These are phyloP conservation scores for Beaufortia kweichowensis DNA, from an alignment of 2,113 vertebrate genomes.

Conservation along the genomic window DNA sequence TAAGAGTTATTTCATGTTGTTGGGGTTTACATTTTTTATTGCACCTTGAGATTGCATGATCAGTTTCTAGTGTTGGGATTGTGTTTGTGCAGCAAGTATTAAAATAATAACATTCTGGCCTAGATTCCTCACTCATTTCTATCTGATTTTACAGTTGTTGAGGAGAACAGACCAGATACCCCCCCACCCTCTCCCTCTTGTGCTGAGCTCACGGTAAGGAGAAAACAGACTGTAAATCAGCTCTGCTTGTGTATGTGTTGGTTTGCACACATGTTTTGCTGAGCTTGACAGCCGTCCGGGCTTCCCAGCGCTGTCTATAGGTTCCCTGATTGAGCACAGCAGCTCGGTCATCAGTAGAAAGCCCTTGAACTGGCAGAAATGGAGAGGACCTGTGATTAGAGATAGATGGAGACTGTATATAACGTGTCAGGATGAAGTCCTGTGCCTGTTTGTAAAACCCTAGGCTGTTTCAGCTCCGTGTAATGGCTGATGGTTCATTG, in stretches of 20 bases:
- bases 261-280: slow-evolving; percentile 21
- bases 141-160: slow-evolving; percentile 33
- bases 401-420: slow-evolving; percentile 23
- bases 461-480: not conserved
- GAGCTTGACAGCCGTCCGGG: slow-evolving; percentile 4
- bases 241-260: slow-evolving; percentile 12
- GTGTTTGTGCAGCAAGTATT: not conserved
- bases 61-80: not conserved
- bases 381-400: slow-evolving; percentile 6
- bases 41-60: not conserved
- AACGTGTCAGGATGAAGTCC: slow-evolving; percentile 13
- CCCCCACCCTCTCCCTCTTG: not conserved
- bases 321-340: slow-evolving; percentile 17
- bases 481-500: slow-evolving; percentile 14
- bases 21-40: not conserved
- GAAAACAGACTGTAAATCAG: not conserved
- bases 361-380: slow-evolving; percentile 34
- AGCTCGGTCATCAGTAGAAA: slow-evolving; percentile 36
- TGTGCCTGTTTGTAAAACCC: not conserved
- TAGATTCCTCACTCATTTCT: not conserved
- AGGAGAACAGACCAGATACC: not conserved
- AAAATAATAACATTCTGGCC: not conserved
- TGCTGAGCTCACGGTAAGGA: slow-evolving; percentile 40
- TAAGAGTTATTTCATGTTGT: slow-evolving; percentile 64
- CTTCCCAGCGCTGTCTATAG: not conserved